phyloP scores from a whole-genome alignment of 2,797 vertebrate genomes.

The Falco columbarius region DNA sequence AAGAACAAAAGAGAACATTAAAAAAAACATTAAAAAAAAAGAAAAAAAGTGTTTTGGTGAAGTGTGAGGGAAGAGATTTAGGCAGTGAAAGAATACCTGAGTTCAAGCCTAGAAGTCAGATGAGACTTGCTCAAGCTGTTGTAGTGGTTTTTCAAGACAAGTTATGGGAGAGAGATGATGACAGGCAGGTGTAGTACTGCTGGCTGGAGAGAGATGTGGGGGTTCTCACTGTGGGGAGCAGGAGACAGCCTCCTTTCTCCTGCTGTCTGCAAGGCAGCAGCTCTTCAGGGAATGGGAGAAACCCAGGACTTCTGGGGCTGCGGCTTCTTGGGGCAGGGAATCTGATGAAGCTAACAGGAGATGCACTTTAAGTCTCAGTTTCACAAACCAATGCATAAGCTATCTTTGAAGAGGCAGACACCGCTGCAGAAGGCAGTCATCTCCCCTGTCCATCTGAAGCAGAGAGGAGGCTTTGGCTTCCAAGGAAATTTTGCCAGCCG shows the following conservation, averaged over 20 bases:
- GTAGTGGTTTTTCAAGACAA: not conserved
- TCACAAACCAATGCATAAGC: not conserved
- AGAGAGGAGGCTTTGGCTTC: not conserved
- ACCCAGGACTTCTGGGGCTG: not conserved
- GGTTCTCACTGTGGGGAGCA: not conserved
- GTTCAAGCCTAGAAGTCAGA: not conserved
- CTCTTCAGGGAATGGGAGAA: not conserved
- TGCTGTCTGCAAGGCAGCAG: not conserved
- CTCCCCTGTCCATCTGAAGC: rapidly evolving
- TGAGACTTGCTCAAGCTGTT: not conserved
- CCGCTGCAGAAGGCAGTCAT: not conserved
- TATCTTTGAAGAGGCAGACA: not conserved
- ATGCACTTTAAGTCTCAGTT: not conserved
- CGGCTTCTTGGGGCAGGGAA: not conserved
- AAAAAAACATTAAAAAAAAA: not conserved
- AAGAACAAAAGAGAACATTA: not conserved
- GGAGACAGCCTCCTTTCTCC: not conserved
- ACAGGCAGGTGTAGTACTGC: not conserved
- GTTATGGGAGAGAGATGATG: not conserved
- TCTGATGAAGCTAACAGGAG: not conserved
- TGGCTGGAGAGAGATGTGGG: not conserved
- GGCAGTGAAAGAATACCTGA: not conserved
- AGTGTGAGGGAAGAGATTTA: not conserved
- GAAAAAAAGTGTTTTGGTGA: not conserved
- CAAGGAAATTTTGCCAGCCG: not conserved